Percentiles rank a stretch among this genome's conserved stretches.
phyloP scores from a whole-genome alignment of 2,797 vertebrate genomes.

The Schizopygopsis pylzovi region DNA sequence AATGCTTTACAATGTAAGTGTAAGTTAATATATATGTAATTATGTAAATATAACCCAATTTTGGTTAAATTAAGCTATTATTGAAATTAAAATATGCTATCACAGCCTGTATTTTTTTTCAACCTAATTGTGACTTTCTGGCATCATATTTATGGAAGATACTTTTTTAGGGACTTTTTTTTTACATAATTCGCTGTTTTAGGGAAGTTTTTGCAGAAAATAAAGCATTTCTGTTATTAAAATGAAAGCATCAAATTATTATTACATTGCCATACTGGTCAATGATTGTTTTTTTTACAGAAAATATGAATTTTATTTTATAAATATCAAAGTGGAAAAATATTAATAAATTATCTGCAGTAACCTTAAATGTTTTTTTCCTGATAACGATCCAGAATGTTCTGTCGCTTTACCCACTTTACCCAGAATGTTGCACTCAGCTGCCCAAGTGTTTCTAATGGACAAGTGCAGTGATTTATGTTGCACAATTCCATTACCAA shows the following conservation, averaged over 20 bases:
- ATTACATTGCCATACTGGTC: background rate
- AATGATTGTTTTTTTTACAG: background rate
- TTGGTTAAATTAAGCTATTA: background rate
- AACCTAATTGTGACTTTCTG: background rate
- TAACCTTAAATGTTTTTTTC: background rate
- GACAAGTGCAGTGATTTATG: conserved; percentile 18
- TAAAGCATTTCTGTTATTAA: background rate
- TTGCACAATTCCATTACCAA: conserved; percentile 10
- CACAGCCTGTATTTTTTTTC: background rate
- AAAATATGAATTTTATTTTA: background rate
- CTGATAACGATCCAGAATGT: background rate
- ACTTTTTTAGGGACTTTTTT: background rate
- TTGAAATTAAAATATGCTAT: background rate
- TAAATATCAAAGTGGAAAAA: background rate
- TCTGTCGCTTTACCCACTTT: background rate
- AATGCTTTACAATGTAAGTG: background rate
- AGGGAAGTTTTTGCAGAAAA: background rate
- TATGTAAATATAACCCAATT: background rate
- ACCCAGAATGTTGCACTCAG: conserved; percentile 28
- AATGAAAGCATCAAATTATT: background rate
- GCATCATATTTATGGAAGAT: background rate
- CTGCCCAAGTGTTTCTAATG: conserved; percentile 11
- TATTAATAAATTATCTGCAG: background rate
- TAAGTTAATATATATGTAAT: background rate
- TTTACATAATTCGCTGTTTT: background rate